phyloP scores from a whole-genome alignment of 2,888 invertebrate species.

The Acrobasis repandana region DNA sequence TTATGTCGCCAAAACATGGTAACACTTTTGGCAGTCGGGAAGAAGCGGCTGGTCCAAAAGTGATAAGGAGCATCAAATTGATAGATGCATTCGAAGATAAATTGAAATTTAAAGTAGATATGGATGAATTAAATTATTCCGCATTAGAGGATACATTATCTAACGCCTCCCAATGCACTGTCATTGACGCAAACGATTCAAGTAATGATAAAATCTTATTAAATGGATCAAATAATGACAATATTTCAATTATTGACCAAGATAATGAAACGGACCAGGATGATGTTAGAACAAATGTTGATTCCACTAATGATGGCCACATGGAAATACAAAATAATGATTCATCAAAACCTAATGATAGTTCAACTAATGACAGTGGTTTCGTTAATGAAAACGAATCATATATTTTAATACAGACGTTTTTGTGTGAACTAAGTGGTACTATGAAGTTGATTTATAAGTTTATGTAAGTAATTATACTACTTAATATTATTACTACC shows the following conservation, averaged over 20 bases:
- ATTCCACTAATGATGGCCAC: not conserved
- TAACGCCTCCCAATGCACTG: not conserved
- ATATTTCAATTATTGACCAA: too few species aligned
- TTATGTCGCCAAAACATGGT: slow-evolving; percentile 24
- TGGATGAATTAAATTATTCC: slow-evolving; percentile 27
- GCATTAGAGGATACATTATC: not conserved
- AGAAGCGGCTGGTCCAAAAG: slow-evolving; percentile 33
- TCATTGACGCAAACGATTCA: not conserved
- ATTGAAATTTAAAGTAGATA: slow-evolving; percentile 20
- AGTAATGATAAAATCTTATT: not conserved
- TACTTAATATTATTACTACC: not conserved
- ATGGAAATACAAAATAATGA: slow-evolving; percentile 9
- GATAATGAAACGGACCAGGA: too few species aligned
- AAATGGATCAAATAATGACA: not conserved
- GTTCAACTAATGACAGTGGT: slow-evolving; percentile 42
- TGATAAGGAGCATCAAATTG: slow-evolving; percentile 34
- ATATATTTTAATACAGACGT: slow-evolving; percentile 39
- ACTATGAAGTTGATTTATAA: slow-evolving; percentile 42
- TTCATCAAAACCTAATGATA: slow-evolving; percentile 19
- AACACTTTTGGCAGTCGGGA: slow-evolving; percentile 22
- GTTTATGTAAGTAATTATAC: slow-evolving; percentile 63
- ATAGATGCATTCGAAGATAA: slow-evolving; percentile 40
- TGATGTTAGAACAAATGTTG: too few species aligned
- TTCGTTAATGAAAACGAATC: slow-evolving; percentile 44
- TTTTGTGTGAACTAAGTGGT: slow-evolving; percentile 43